These are phyloP conservation scores for Cyprinodon tularosa DNA, from an alignment of 2,113 vertebrate genomes.

Conservation along the genomic window DNA sequence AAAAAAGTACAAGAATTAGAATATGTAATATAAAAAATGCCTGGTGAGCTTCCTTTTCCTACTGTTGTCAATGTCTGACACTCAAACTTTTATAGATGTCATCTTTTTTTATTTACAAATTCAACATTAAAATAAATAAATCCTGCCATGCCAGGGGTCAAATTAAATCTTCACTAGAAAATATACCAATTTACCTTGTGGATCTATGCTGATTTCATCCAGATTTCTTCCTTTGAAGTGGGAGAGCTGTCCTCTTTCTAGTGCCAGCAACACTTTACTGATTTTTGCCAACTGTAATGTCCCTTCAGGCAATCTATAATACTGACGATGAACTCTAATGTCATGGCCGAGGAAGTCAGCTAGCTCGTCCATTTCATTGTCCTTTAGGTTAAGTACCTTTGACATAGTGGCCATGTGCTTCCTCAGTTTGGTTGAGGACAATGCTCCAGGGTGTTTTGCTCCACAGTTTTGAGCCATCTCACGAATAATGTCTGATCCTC, in stretches of 20 bases:
- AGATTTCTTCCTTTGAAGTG: constrained; percentile 9
- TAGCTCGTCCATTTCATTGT: neutral
- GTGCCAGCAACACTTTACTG: constrained; percentile 4
- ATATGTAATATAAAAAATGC: neutral
- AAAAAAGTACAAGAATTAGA: neutral
- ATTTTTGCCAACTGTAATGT: neutral
- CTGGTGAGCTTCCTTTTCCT: neutral
- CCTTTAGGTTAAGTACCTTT: constrained; percentile 8
- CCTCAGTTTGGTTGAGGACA: constrained; percentile 5
- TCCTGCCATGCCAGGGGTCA: neutral
- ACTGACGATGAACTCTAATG: no score
- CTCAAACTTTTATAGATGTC: neutral
- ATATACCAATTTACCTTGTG: no score
- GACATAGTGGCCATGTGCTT: constrained; percentile 14
- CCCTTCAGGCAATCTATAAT: neutral
- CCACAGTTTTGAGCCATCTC: neutral
- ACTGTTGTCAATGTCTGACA: neutral
- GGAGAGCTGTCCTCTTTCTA: neutral
- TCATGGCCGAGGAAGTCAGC: no score
- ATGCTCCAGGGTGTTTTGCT: neutral
- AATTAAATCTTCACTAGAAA: neutral
- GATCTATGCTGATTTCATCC: constrained; percentile 10
- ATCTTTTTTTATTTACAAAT: neutral
- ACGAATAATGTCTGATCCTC: constrained; percentile 1
- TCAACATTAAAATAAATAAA: neutral